phyloP scores from a whole-genome alignment of 2,888 invertebrate species.

The Chalcis sispes region DNA sequence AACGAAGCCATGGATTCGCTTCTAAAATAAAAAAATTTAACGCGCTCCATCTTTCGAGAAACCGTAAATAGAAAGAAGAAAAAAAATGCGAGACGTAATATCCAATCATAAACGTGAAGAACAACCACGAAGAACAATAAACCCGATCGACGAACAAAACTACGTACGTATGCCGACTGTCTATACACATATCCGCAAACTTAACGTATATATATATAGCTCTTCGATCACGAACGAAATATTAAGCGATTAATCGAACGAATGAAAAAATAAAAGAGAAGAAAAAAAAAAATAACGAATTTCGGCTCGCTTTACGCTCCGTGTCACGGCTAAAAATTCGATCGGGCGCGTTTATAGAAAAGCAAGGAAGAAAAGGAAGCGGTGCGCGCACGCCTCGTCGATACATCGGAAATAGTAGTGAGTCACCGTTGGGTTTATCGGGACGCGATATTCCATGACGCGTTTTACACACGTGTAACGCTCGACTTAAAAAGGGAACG shows the following conservation, averaged over 20 bases:
- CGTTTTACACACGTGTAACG: not conserved
- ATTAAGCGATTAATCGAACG: conserved; percentile 29
- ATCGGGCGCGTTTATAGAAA: conserved; percentile 6
- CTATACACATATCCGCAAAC: no score
- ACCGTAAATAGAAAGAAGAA: not conserved
- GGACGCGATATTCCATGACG: conserved; percentile 19
- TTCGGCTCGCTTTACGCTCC: no score
- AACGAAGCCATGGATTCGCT: not conserved
- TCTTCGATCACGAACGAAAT: no score
- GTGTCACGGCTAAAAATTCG: conserved; percentile 25
- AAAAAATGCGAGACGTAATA: not conserved
- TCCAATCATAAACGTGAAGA: conserved; percentile 32
- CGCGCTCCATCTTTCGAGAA: not conserved
- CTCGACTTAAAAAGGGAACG: conserved; percentile 19
- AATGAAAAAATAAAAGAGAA: conserved; percentile 1
- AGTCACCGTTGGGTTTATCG: conserved; percentile 50
- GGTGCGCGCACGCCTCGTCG: not conserved
- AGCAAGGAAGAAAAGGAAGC: not conserved
- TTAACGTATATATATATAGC: no score
- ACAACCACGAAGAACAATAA: conserved; percentile 31
- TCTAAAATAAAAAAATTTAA: not conserved
- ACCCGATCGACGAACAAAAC: not conserved
- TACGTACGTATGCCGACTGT: not conserved
- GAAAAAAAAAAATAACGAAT: not conserved
- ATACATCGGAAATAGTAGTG: conserved; percentile 56